phyloP scores from a whole-genome alignment of 2,797 vertebrate species.

The Rhadinocentrus ornatus region DNA sequence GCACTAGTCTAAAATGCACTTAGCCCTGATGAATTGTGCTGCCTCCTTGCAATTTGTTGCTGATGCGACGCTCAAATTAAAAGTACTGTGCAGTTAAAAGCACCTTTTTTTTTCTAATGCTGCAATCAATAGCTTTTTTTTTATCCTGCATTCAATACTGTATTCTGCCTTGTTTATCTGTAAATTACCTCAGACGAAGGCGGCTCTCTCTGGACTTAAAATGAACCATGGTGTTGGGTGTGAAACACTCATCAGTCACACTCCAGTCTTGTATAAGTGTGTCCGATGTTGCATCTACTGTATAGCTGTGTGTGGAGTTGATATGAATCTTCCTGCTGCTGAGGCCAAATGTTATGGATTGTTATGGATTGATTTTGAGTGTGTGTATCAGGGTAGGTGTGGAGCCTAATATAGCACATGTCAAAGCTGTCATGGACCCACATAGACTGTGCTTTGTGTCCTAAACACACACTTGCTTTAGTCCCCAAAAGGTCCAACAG shows the following conservation, averaged over 20 bases:
- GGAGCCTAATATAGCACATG: slow-evolving; percentile 42
- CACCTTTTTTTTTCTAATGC: slow-evolving; percentile 12
- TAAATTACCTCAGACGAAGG: slow-evolving; percentile 53
- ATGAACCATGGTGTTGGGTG: slow-evolving; percentile 31
- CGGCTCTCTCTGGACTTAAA: slow-evolving; percentile 38
- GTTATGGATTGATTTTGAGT: slow-evolving; percentile 40
- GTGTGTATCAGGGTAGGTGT: background rate
- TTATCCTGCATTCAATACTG: slow-evolving; percentile 26
- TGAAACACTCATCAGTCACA: slow-evolving; percentile 46
- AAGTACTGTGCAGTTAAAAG: slow-evolving; percentile 48
- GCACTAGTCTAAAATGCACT: slow-evolving; percentile 36
- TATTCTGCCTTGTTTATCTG: slow-evolving; percentile 37
- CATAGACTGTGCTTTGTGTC: slow-evolving; percentile 8
- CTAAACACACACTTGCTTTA: slow-evolving; percentile 21
- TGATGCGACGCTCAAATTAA: slow-evolving; percentile 40
- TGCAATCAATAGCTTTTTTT: slow-evolving; percentile 57
- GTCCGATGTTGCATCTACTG: slow-evolving; percentile 3
- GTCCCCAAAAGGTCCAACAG: background rate
- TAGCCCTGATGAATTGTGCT: slow-evolving; percentile 36
- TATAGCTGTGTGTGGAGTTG: slow-evolving; percentile 16
- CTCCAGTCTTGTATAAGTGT: slow-evolving; percentile 18
- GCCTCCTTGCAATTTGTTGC: slow-evolving; percentile 35
- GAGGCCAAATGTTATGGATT: slow-evolving; percentile 40
- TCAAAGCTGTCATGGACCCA: slow-evolving; percentile 49
- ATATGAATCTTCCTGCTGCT: slow-evolving; percentile 25